Base-by-base conservation (phyloP, 2,888 invertebrate species). In the Agrochola macilenta region DNA sequence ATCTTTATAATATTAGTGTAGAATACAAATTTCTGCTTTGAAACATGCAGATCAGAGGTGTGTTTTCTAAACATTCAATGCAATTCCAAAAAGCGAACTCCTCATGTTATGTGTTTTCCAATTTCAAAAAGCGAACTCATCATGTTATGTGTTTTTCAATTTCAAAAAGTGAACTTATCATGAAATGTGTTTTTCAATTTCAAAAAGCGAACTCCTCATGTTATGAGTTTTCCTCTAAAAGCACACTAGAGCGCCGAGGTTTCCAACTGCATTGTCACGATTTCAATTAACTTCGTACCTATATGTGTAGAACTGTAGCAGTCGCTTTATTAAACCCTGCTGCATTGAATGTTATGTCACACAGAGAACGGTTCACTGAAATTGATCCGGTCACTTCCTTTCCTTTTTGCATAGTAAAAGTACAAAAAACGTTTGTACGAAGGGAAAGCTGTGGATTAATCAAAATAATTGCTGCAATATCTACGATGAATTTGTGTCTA, bases 241-340 rank as follows among this genome's bases (percentile, higher is more conserved):
- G 60, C 26, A 5, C 35, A 49, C 17, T n/a, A 23, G n/a, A 83
- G 30, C 54, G 49, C 23, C 26, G 43, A 78, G 30, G 46, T 17
- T 39, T 26, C 54, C 43, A 70, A 69, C 35, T 74, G 65, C 35
- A 77, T 60, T 74, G 61, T 73, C 69, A 78, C 71, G 77, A 57
- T 77, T 83, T 82, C 72, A 72, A 82, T 75, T 82, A 85, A 72
- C 65, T 72, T 65, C 49, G 58, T 58, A 17, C 30, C 35, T 26
- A 46, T 39, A 23, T 61, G 20, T 61, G 20, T 20, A 26, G 52
- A 57, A 23, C 30, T 11, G 35, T 46, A 69, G 17, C 30, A 54
- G 54, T 49, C 23, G 57, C 57, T 71, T 80, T 74, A 80, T 72
- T 80, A 71, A 71, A 71, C 23, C 20, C 39, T 49, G 54, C 76